Conservation (phyloP, 1,140 invertebrate species). For the Wasmannia auropunctata region DNA sequence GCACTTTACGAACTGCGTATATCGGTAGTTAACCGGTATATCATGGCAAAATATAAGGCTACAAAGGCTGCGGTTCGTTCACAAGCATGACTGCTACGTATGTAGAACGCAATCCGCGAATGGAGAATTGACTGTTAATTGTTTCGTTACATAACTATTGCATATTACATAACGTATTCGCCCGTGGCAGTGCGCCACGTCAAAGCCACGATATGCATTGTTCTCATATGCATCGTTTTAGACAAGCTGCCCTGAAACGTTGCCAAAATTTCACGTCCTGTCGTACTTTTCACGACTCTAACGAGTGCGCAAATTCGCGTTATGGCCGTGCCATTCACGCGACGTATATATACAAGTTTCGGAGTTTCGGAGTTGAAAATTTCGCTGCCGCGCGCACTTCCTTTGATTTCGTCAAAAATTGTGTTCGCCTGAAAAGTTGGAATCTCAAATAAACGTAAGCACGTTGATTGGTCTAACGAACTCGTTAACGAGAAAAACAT, state of each 20-base stretch:
- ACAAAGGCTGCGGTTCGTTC: constrained; percentile 33
- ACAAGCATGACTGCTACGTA: neutral
- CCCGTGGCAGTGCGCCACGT: constrained; percentile 46
- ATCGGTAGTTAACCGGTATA: constrained; percentile 10
- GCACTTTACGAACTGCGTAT: constrained; percentile 1
- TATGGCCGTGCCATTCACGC: constrained; percentile 22
- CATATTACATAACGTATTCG: constrained; percentile 47
- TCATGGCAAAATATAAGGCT: constrained; percentile 11
- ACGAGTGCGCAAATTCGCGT: constrained; percentile 44
- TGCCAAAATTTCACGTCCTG: constrained; percentile 56
- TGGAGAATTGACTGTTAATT: constrained; percentile 56
- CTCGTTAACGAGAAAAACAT: constrained; percentile 67
- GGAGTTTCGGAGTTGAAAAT: constrained; percentile 24
- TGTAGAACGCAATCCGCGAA: constrained; percentile 36
- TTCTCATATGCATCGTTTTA: constrained; percentile 59
- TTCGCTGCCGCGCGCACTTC: constrained; percentile 12
- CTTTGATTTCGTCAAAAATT: constrained; percentile 59
- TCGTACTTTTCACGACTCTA: constrained; percentile 54
- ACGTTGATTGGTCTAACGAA: constrained; percentile 62
- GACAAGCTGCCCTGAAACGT: constrained; percentile 46
- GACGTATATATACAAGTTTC: constrained; percentile 25
- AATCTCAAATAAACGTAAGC: constrained; percentile 59
- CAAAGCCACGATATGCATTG: constrained; percentile 52
- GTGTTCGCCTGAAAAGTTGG: constrained; percentile 43
- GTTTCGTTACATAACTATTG: constrained; percentile 60